Evolutionary conservation across 2,797 vertebrate genomes (phyloP), one percentile per base, ranked within the genome.

Genomic region (Gambelia wislizenii): DNA sequence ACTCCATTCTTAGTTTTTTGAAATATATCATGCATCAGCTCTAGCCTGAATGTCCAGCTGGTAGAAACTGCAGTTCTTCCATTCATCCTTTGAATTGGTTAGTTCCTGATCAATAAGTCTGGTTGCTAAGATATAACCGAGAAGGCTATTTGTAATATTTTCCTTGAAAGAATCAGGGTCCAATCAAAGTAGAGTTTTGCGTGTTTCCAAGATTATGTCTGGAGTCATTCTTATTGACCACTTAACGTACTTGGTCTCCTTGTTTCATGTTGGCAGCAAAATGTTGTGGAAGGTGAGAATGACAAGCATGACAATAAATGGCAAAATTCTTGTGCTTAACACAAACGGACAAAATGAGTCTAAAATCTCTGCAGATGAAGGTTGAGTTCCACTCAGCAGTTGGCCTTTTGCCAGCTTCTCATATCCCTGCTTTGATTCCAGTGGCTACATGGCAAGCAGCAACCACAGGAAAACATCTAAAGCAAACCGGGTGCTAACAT

Each of bases 101-200:
- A 89, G 70, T 92, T 96, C 91, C 89, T 88, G 74, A 93, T 95
- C 92, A 89, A 49, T 95, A 91, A 74, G 81, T 92, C 91, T 95
- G 85, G 59, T 89, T 95, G 94, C 88, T 90, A 93, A 91, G 85
- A 85, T 93, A 87, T 88, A 89, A 84, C 61, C 36, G 86, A 85
- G 92, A 92, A 83, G 90, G 79, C 86, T 91, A 69, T 95, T 96
- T 92, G 87, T 95, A 91, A 86, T 44, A 82, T 77, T 89, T 49
- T 2, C 22, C 25, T 8, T 10, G 8, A 67, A 12, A 67, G 64
- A 67, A 67, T 1, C 27, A 67, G 18, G 6, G 5, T 72, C 36
- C 92, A 91, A 74, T 91, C 88, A 36, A 9, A 91, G 89, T 56
- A 92, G 87, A 67, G 7, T 16, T 42, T 27, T 39, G 70, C 6